Conservation (phyloP, 1,140 invertebrate species). For the Apis laboriosa region DNA sequence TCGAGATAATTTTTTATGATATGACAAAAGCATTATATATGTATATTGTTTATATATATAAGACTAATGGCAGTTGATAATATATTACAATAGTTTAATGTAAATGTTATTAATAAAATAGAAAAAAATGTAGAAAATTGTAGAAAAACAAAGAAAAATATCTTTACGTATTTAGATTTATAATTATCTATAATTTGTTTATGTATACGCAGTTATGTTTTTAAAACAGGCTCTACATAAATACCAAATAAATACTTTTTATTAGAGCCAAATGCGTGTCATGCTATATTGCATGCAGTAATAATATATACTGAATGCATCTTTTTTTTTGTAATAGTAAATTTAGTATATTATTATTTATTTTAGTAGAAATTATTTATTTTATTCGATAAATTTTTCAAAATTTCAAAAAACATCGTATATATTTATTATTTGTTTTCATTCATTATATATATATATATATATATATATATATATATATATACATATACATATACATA, state of each 20-base stretch:
- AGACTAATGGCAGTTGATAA: constrained; percentile 41
- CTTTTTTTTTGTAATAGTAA: constrained; percentile 18
- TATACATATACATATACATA: background rate
- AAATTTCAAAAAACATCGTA: constrained; percentile 4
- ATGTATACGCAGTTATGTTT: constrained; percentile 42
- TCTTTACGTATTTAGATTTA: constrained; percentile 30
- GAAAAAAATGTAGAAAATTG: background rate
- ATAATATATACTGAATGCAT: constrained; percentile 18
- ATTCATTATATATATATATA: background rate
- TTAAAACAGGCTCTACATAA: constrained; percentile 46
- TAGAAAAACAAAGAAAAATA: constrained; percentile 9
- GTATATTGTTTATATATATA: constrained; percentile 28
- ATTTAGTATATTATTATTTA: constrained; percentile 8
- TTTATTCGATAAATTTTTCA: background rate
- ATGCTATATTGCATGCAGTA: constrained; percentile 26
- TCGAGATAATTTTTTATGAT: constrained; percentile 20
- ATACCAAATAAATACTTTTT: constrained; percentile 47
- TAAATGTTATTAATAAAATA: constrained; percentile 36
- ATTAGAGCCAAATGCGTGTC: constrained; percentile 43
- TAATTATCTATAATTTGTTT: constrained; percentile 36
- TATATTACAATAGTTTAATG: constrained; percentile 29
- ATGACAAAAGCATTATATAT: constrained; percentile 18
- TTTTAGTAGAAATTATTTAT: background rate
- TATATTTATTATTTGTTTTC: constrained; percentile 10
- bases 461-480: background rate